Conservation (phyloP, 2,113 vertebrate genomes). For the Azemiops feae region DNA sequence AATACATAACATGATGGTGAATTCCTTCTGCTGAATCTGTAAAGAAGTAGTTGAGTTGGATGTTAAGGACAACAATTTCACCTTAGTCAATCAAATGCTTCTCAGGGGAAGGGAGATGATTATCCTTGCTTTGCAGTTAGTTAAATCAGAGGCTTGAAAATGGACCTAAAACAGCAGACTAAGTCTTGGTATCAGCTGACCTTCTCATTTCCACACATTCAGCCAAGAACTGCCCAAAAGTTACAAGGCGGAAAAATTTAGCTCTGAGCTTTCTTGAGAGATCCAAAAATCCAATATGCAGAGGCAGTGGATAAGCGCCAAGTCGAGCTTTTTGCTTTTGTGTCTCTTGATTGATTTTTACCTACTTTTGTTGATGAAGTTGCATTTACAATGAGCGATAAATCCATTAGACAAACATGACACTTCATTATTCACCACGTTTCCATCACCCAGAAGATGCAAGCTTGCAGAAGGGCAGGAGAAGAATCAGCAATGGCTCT, state of each 20-base stretch:
- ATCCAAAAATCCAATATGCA: slow-evolving; percentile 21
- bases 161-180: not conserved
- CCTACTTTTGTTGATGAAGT: slow-evolving; percentile 57
- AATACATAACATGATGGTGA: no score
- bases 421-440: slow-evolving; percentile 28
- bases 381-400: slow-evolving; percentile 40
- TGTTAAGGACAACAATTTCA: not conserved
- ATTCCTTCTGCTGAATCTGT: not conserved
- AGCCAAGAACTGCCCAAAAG: not conserved
- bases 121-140: not conserved
- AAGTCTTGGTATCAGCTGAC: not conserved
- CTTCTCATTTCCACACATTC: not conserved
- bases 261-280: slow-evolving; percentile 25
- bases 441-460: not conserved
- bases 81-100: not conserved
- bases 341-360: slow-evolving; percentile 45
- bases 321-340: slow-evolving; percentile 36
- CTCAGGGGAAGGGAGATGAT: not conserved
- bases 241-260: slow-evolving; percentile 14
- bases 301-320: slow-evolving; percentile 40
- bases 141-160: not conserved
- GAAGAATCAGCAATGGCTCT: not conserved
- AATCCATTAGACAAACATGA: slow-evolving; percentile 52
- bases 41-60: not conserved
- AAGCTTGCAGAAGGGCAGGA: fast-evolving